Evolutionary conservation across 1,140 invertebrate genomes (phyloP).

Genomic region (Venturia canescens): DNA sequence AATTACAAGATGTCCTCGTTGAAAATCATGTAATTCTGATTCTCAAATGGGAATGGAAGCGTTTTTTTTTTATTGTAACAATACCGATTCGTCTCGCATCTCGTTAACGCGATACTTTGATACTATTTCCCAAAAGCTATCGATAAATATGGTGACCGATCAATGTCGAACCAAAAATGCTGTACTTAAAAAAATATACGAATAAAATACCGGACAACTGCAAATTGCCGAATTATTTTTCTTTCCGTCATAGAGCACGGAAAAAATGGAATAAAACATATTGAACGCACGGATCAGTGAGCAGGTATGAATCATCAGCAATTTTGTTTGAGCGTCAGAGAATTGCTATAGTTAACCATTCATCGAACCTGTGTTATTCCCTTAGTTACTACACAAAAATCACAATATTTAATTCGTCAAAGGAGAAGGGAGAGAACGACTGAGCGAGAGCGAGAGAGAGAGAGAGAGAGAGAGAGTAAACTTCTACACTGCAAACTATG

Average conservation of each 20-base stretch:
- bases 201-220: neutral
- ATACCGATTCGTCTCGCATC: neutral
- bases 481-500: neutral
- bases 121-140: neutral
- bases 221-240: neutral
- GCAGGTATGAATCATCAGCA: too few species aligned
- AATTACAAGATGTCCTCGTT: too few species aligned
- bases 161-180: neutral
- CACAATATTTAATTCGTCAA: neutral
- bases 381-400: neutral
- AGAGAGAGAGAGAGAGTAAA: neutral
- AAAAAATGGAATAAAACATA: neutral
- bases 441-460: neutral
- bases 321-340: neutral
- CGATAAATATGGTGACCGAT: neutral
- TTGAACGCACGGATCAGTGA: slow-evolving; percentile 18
- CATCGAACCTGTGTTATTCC: neutral
- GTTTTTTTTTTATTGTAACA: neutral
- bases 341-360: neutral
- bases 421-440: neutral
- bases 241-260: neutral
- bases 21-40: neutral
- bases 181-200: slow-evolving; percentile 15
- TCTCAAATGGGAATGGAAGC: too few species aligned
- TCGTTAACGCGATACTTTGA: neutral